Percentiles rank a stretch among this genome's conserved stretches.
phyloP scores from a whole-genome alignment of 2,888 invertebrate genomes.

The Lasioglossum figueresi region DNA sequence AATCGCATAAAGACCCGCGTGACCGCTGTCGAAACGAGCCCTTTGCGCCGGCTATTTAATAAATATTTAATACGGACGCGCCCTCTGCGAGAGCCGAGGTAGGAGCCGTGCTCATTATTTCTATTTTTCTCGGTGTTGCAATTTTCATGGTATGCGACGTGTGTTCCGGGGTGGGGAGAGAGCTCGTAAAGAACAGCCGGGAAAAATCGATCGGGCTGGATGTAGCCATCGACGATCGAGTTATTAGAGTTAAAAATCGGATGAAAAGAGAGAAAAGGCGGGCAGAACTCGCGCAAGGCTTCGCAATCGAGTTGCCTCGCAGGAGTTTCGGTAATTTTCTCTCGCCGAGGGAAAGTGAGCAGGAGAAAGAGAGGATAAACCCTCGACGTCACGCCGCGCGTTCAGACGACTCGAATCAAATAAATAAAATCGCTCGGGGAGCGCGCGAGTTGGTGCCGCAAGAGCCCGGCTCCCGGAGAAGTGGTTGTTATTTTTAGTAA shows the following conservation, averaged over 20 bases:
- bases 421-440: slow-evolving; percentile 50
- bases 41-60: neutral
- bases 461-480: slow-evolving; percentile 20
- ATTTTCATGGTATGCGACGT: neutral
- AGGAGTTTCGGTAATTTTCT: slow-evolving; percentile 1
- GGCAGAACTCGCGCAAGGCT: neutral
- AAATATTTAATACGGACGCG: neutral
- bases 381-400: neutral
- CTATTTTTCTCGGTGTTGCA: slow-evolving; percentile 2
- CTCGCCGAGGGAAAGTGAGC: neutral
- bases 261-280: neutral
- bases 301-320: slow-evolving; percentile 2
- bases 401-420: slow-evolving; percentile 27
- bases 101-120: neutral
- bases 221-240: neutral
- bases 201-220: neutral
- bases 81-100: neutral
- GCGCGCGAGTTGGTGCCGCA: neutral
- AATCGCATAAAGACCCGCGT: neutral
- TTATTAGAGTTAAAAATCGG: slow-evolving; percentile 4
- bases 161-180: neutral
- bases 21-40: neutral
- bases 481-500: slow-evolving; percentile 63
- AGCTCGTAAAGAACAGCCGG: slow-evolving; percentile 9
- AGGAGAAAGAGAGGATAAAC: neutral